Evolutionary conservation across 2,113 vertebrate species (phyloP).

Genomic region (Ptychochromis oligacanthus): DNA sequence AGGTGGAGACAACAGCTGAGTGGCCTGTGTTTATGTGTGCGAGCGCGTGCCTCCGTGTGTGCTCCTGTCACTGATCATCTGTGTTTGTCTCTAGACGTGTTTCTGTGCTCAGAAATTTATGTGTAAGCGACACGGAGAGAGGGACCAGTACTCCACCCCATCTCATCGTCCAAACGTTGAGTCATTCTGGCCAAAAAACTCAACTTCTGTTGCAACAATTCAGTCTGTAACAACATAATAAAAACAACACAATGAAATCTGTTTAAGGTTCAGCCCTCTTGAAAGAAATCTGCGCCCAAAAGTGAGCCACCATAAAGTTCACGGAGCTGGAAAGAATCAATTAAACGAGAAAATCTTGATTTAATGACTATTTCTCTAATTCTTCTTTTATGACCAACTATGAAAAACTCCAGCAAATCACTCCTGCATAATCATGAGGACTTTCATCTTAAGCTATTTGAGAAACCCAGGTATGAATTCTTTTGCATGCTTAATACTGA

Average conservation of each 20-base stretch:
- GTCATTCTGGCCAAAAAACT: neutral
- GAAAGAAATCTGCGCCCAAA: neutral
- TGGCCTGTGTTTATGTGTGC: neutral
- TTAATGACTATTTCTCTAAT: neutral
- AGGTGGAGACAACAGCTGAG: constrained; percentile 10
- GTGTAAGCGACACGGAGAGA: no score
- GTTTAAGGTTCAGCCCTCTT: neutral
- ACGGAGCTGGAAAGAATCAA: neutral
- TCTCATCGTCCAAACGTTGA: neutral
- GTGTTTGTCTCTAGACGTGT: neutral
- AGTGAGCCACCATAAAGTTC: accelerated
- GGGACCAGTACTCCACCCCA: neutral
- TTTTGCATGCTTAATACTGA: neutral
- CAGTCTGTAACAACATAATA: neutral
- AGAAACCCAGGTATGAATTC: neutral
- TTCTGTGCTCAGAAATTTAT: neutral
- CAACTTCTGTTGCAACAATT: neutral
- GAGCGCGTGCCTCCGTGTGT: neutral
- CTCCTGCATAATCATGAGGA: no score
- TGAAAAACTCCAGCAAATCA: neutral
- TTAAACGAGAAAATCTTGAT: neutral
- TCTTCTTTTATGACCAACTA: neutral
- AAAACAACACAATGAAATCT: neutral
- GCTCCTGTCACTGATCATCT: neutral
- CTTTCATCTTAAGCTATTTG: neutral